These are phyloP conservation scores for Anthonomus grandis DNA, from an alignment of 1,140 invertebrate species.

Conservation along the genomic window DNA sequence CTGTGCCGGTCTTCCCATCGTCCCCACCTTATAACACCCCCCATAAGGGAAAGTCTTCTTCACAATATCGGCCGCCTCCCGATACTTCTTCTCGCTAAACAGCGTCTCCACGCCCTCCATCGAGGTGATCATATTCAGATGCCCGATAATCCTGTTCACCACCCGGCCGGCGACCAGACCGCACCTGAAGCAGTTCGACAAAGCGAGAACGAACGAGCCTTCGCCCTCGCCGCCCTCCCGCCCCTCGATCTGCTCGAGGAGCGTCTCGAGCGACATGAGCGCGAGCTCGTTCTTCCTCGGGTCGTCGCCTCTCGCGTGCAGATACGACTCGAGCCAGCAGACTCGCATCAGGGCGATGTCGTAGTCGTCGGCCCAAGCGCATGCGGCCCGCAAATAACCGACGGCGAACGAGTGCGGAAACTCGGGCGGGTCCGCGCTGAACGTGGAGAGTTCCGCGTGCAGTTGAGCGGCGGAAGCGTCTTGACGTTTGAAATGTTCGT, in stretches of 20 bases:
- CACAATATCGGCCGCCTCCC: slow-evolving; percentile 63
- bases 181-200: slow-evolving; percentile 55
- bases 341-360: slow-evolving; percentile 50
- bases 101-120: slow-evolving; percentile 56
- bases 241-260: slow-evolving; percentile 47
- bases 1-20: slow-evolving; percentile 54
- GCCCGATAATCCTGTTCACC: slow-evolving; percentile 51
- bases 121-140: slow-evolving; percentile 55
- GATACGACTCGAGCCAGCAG: slow-evolving; percentile 55
- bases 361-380: slow-evolving; percentile 48
- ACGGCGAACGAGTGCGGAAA: slow-evolving; percentile 28
- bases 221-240: slow-evolving; percentile 40
- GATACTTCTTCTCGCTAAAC: slow-evolving; percentile 60
- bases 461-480: slow-evolving; percentile 61
- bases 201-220: slow-evolving; percentile 43
- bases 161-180: slow-evolving; percentile 48
- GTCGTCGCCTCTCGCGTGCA: slow-evolving; percentile 52
- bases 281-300: slow-evolving; percentile 53
- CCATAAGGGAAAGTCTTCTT: slow-evolving; percentile 53
- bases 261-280: slow-evolving; percentile 50
- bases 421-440: slow-evolving; percentile 27
- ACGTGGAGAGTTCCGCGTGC: slow-evolving; percentile 57
- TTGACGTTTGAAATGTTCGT: slow-evolving; percentile 53
- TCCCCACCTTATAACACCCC: slow-evolving; percentile 40
- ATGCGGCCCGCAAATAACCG: slow-evolving; percentile 40